phyloP scores from a whole-genome alignment of 2,797 vertebrate genomes.

The Darevskia mixta region DNA sequence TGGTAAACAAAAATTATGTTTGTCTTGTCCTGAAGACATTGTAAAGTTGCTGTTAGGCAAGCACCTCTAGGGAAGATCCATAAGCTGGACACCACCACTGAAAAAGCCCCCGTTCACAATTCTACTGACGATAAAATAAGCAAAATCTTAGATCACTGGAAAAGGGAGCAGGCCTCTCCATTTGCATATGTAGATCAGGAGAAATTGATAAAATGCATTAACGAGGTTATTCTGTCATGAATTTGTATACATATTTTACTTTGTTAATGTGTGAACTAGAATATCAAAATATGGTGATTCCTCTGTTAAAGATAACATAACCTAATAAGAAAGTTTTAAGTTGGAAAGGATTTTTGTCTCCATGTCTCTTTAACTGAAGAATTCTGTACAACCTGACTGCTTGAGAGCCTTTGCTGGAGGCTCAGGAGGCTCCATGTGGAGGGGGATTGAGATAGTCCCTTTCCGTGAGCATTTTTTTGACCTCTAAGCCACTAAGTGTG shows the following conservation, averaged over 20 bases:
- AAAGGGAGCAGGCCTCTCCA: no score
- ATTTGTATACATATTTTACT: neutral
- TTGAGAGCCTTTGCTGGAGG: neutral
- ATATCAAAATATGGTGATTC: neutral
- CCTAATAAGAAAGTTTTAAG: neutral
- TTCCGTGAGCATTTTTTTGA: neutral
- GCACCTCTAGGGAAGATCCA: no score
- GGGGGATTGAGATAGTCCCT: neutral
- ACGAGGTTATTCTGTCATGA: constrained; percentile 11
- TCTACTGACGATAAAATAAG: constrained; percentile 25
- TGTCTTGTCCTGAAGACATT: no score
- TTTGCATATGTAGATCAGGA: neutral
- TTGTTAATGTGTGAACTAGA: neutral
- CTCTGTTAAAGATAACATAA: neutral
- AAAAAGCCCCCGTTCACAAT: neutral
- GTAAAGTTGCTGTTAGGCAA: no score
- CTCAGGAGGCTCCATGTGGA: no score
- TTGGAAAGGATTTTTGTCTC: neutral
- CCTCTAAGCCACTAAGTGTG: neutral
- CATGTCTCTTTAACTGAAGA: neutral
- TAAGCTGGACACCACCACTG: neutral
- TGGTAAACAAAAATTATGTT: no score
- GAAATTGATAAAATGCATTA: neutral
- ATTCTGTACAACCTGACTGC: neutral
- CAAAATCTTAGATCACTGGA: constrained; percentile 15